A percentile compares a stretch with the other conserved stretches of the same genome.
phyloP scores from a whole-genome alignment of 2,888 invertebrate species.

The Galerucella pusilla region DNA sequence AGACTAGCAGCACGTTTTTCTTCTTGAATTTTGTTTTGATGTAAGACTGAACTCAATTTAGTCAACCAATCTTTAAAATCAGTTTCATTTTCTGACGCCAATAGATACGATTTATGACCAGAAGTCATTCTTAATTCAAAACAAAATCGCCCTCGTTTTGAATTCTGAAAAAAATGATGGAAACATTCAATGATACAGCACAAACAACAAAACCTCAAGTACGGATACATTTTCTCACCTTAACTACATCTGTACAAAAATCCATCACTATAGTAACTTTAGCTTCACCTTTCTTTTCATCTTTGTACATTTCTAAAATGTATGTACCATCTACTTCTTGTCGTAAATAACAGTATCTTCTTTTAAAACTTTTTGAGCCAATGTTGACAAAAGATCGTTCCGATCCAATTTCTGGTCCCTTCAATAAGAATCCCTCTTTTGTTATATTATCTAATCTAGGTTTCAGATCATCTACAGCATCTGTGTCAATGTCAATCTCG shows the following conservation, averaged over 20 bases:
- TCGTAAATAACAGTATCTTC: constrained; percentile 88
- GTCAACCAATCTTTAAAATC: constrained; percentile 87
- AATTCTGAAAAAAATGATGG: constrained; percentile 70
- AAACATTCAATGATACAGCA: neutral
- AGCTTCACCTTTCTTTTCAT: constrained; percentile 90
- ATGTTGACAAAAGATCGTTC: constrained; percentile 93
- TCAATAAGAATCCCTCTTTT: constrained; percentile 90
- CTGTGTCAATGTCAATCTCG: constrained; percentile 89
- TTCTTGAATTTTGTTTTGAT: constrained; percentile 84
- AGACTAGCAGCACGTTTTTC: constrained; percentile 77
- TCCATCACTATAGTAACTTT: constrained; percentile 95
- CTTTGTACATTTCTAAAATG: constrained; percentile 91
- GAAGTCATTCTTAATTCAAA: constrained; percentile 90
- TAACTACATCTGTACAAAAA: constrained; percentile 89
- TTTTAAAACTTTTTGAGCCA: constrained; percentile 92
- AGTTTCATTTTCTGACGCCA: constrained; percentile 87
- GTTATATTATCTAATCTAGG: constrained; percentile 81
- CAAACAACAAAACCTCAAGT: no score
- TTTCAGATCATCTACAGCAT: constrained; percentile 79
- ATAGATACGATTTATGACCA: constrained; percentile 85
- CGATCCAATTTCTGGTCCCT: constrained; percentile 90
- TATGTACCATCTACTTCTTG: constrained; percentile 93
- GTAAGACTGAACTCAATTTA: constrained; percentile 85
- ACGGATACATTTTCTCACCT: constrained; percentile 66
- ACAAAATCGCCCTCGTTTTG: constrained; percentile 85